Evolutionary conservation across 2,797 vertebrate species (phyloP).

Genomic region (Chaetodon trifasciatus): DNA sequence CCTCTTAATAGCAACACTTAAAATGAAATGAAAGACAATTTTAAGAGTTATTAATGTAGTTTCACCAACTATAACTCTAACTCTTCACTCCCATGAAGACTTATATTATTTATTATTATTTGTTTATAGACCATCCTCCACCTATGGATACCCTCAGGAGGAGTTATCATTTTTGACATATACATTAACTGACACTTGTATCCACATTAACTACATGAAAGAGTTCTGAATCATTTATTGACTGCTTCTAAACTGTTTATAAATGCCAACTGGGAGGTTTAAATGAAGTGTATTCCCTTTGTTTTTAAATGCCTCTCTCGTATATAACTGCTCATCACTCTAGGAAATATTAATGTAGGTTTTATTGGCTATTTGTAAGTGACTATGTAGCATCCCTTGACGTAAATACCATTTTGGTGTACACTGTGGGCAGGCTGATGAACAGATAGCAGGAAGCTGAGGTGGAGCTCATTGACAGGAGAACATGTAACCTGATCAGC

Average conservation of each 20-base stretch:
- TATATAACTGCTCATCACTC: neutral
- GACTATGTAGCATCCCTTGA: neutral
- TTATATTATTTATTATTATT: neutral
- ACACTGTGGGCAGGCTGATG: constrained; percentile 17
- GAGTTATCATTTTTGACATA: neutral
- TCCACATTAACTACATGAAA: neutral
- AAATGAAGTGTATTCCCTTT: neutral
- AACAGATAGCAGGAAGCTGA: constrained; percentile 74
- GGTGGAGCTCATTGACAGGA: constrained; percentile 69
- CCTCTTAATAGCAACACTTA: too few species aligned
- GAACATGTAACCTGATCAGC: constrained; percentile 69
- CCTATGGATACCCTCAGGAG: neutral
- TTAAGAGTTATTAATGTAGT: neutral
- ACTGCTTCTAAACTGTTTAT: neutral
- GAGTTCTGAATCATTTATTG: neutral
- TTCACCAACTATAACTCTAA: neutral
- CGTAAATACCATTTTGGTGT: neutral
- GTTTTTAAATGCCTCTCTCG: neutral
- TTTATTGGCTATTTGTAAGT: neutral
- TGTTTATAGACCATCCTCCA: neutral
- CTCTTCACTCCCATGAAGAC: too few species aligned
- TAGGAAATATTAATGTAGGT: neutral
- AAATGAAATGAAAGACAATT: too few species aligned
- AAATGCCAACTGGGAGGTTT: neutral
- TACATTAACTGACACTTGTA: neutral